A percentile compares a stretch with the other conserved stretches of the same genome.
These are phyloP conservation scores for Gastrophryne carolinensis DNA, from an alignment of 2,797 vertebrate genomes.

Conservation along the genomic window DNA sequence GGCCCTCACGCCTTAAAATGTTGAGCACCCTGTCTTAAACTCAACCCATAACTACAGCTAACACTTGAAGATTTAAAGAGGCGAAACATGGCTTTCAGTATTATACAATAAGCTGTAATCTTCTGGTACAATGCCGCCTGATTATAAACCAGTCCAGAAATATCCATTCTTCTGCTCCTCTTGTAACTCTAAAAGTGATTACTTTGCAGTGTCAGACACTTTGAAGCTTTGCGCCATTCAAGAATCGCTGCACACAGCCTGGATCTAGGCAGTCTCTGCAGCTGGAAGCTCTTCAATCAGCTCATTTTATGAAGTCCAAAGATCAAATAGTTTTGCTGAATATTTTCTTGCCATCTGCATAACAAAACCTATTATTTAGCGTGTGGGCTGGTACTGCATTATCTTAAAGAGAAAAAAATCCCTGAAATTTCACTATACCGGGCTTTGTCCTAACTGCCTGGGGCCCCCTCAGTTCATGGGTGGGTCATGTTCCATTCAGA, in stretches of 20 bases:
- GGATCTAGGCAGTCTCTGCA: slow-evolving; percentile 51
- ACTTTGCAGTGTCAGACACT: slow-evolving; percentile 54
- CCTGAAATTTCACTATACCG: too few species aligned
- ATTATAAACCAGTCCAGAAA: slow-evolving; percentile 55
- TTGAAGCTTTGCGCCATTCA: slow-evolving; percentile 31
- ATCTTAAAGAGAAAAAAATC: background rate
- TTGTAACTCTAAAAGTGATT: slow-evolving; percentile 56
- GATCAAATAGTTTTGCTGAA: slow-evolving; percentile 1
- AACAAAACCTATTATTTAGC: slow-evolving; percentile 25
- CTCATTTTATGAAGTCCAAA: slow-evolving; percentile 35
- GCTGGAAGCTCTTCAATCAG: slow-evolving; percentile 45
- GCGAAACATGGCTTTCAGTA: slow-evolving; percentile 33
- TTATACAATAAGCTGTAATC: background rate
- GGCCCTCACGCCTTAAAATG: too few species aligned
- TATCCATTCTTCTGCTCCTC: slow-evolving; percentile 57
- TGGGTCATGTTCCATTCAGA: background rate
- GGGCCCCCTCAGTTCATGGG: background rate
- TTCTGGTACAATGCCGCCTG: slow-evolving; percentile 1
- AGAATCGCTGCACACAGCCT: slow-evolving; percentile 22
- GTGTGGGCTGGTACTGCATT: slow-evolving; percentile 1
- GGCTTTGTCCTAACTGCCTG: background rate
- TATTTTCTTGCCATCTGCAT: slow-evolving; percentile 4
- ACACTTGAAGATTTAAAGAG: slow-evolving; percentile 7
- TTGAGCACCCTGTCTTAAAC: too few species aligned
- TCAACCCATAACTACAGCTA: too few species aligned